Evolutionary conservation across 2,888 invertebrate genomes (phyloP), one percentile per base, ranked within the genome.

Genomic region (Vesta saturnalis): DNA sequence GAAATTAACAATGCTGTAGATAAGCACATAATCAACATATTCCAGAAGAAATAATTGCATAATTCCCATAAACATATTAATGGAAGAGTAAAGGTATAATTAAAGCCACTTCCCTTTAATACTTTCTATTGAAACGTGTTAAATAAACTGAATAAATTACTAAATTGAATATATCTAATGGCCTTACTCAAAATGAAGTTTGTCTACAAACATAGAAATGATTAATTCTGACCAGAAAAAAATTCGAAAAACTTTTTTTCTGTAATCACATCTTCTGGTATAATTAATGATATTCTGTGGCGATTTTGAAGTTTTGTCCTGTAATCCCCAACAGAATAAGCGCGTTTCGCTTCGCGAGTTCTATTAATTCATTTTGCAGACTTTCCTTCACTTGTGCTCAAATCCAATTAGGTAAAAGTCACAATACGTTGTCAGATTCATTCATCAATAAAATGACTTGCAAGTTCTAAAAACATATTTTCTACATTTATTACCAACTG

Each of bases 341-440:
- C 71, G 69, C 74, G 78, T 77, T 73, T 78, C 79, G 79, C 80
- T 75, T 74, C 78, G 78, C 75, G 74, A 76, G 72, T 78, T 77
- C 76, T 76, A 79, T 79, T 81, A 80, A 81, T 82, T 80, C 80
- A 80, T 81, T 81, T 80, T 78, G 73, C 74, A 73, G 75, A 67
- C 67, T 62, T 69, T 69, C 69, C 77, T 76, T 74, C 75, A 73
- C 74, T 73, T 75, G 74, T 77, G 75, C 78, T 76, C 77, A 76
- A 79, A 80, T 81, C 81, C 82, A 82, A 82, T 82, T 82, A 82
- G 80, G 77, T 77, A 77, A 77, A 79, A 82, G 81, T 82, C 82
- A 81, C 79, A 81, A 80, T 79, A 77, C 74, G 74, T 77, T 79
- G 77, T 77, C 76, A 76, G 77, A 77, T 74, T 78, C 79, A 78